These are phyloP conservation scores for Myiozetetes cayanensis DNA, from an alignment of 2,113 vertebrate species.

Conservation along the genomic window DNA sequence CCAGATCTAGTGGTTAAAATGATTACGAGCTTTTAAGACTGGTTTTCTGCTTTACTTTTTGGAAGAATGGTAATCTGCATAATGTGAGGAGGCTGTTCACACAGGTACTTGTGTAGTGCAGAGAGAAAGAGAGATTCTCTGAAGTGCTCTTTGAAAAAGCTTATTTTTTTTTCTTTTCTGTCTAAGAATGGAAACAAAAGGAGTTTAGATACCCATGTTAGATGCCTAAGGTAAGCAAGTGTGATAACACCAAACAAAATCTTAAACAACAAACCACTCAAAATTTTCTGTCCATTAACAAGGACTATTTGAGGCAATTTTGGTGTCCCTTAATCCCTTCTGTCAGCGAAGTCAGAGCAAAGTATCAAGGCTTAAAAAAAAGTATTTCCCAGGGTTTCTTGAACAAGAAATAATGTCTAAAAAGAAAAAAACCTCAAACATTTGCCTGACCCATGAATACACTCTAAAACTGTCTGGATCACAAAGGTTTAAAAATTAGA, in stretches of 20 bases:
- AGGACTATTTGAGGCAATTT: background rate
- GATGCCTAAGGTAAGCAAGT: background rate
- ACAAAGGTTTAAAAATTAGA: background rate
- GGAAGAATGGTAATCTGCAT: background rate
- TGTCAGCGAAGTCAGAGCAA: background rate
- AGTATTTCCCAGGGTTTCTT: background rate
- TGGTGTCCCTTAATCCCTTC: background rate
- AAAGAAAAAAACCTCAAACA: background rate
- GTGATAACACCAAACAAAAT: background rate
- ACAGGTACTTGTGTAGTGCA: background rate
- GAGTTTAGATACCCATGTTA: background rate
- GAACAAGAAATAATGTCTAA: background rate
- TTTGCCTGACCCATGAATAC: background rate
- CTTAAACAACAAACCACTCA: background rate
- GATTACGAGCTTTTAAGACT: background rate
- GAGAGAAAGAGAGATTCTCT: background rate
- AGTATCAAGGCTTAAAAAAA: background rate
- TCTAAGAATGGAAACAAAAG: background rate
- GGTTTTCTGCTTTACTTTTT: background rate
- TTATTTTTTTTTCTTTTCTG: background rate
- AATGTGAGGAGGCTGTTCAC: background rate
- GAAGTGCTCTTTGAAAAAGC: background rate
- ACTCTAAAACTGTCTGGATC: background rate
- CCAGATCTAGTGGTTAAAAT: background rate
- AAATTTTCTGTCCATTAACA: background rate